Evolutionary conservation across 2,113 vertebrate species (phyloP), one percentile per base, ranked within the genome.

Genomic region (Phoxinus phoxinus): DNA sequence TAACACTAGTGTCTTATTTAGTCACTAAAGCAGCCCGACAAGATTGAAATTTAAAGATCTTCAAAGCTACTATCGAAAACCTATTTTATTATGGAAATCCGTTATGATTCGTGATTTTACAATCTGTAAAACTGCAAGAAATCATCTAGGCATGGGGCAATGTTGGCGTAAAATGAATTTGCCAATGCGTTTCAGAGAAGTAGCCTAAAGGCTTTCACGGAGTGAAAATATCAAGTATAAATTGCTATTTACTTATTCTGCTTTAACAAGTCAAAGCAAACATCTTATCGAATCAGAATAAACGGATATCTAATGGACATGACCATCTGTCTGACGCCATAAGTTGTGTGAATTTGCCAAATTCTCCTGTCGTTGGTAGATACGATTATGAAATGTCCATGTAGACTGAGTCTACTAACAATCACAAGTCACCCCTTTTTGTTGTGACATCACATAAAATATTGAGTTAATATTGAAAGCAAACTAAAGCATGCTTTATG

Each of bases 321-420:
- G 78, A n/a, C 27, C 9, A 81, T 27, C 15, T 25, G 15, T 19
- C 15, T 25, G 21, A 58, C 37, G 61, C 25, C 84, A 23, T 58
- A 30, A 89, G 82, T 89, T 84, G 81, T 79, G 88, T 82, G 91
- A 92, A 92, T 93, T 94, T 91, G 91, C 94, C 91, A 87, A 91
- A 93, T 92, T 92, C 89, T 89, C 87, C 84, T 53, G 35, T 59
- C 35, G 83, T 91, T 88, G 90, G 89, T 92, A 59, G 48, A 89
- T 83, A 89, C 81, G 86, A 87, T 91, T 85, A 89, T 85, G 86
- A 56, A 73, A 89, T 78, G 86, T 35, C 53, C 53, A 59, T 78
- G 30, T 78, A 78, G 21, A 59, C 75, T n/a, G 53, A 76, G 88
- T 87, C 27, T 8, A 63, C 73, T 23, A 63, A 77, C 59, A 59